Conservation (phyloP, 1,140 invertebrate genomes). For the Panagrolaimus sp. region DNA sequence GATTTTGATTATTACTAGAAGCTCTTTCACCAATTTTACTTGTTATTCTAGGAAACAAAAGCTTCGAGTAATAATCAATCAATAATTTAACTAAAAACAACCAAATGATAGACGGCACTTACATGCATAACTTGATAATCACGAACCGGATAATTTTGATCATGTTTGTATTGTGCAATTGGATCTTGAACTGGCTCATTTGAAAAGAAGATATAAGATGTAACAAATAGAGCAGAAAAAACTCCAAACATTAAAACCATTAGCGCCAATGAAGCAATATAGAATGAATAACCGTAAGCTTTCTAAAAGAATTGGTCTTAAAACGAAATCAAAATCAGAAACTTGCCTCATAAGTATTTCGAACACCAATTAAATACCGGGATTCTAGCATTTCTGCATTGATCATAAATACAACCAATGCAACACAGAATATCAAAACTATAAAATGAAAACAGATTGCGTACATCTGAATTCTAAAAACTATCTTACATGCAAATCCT, state of each 20-base stretch:
- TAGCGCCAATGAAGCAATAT: slow-evolving; percentile 45
- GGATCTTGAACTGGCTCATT: slow-evolving; percentile 11
- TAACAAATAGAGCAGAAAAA: slow-evolving; percentile 39
- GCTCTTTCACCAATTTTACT: too few relatives aligned
- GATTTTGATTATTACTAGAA: too few relatives aligned
- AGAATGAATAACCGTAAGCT: slow-evolving; percentile 55
- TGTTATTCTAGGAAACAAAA: too few relatives aligned
- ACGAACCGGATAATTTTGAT: neutral
- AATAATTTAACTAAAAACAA: too few relatives aligned
- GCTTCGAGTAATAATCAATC: too few relatives aligned
- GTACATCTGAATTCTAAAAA: neutral
- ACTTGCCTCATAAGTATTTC: slow-evolving; percentile 40
- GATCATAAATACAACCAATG: slow-evolving; percentile 52
- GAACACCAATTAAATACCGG: slow-evolving; percentile 51
- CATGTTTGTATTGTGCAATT: neutral
- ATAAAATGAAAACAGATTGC: neutral
- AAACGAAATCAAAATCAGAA: too few relatives aligned
- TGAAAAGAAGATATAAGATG: slow-evolving; percentile 45
- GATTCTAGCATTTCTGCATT: slow-evolving; percentile 58
- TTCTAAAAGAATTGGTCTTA: slow-evolving; percentile 19
- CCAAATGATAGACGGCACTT: neutral
- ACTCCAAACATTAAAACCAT: slow-evolving; percentile 43
- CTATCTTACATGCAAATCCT: slow-evolving; percentile 42
- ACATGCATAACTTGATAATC: slow-evolving; percentile 10
- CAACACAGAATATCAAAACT: slow-evolving; percentile 50